Percentiles rank a stretch among this genome's conserved stretches.
These are phyloP conservation scores for Cichlasoma orientale DNA, from an alignment of 2,797 vertebrate species.

Conservation along the genomic window DNA sequence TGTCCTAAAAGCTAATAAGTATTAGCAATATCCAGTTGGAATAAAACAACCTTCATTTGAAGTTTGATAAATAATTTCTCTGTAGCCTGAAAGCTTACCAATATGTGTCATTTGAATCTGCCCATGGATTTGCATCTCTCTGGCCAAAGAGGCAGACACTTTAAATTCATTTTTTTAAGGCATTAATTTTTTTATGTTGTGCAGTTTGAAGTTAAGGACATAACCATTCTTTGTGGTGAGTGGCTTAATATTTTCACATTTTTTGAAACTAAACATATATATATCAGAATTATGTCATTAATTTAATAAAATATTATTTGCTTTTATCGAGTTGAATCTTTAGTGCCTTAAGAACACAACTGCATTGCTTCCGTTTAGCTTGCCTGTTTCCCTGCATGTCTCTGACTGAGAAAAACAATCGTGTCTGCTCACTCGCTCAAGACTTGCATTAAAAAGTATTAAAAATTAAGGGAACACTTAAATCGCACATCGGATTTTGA, in stretches of 20 bases:
- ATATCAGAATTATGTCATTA: neutral
- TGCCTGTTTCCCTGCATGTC: neutral
- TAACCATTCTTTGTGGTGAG: constrained; percentile 28
- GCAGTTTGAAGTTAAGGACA: neutral
- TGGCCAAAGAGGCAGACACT: constrained; percentile 10
- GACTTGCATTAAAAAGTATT: no score
- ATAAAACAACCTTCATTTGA: neutral
- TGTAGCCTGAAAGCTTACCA: neutral
- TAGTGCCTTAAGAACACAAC: neutral
- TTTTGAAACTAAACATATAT: neutral
- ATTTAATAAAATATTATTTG: neutral
- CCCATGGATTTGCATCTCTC: constrained; percentile 56
- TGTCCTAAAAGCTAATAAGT: neutral
- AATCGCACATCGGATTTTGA: neutral
- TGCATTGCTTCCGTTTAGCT: neutral
- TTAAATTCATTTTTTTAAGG: neutral
- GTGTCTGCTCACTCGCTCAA: neutral
- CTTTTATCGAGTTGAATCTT: neutral
- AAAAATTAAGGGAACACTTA: no score
- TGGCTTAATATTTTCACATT: neutral
- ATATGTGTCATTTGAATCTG: constrained; percentile 36
- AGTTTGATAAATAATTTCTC: neutral
- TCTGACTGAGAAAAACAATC: neutral
- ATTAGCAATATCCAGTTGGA: neutral
- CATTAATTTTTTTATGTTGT: neutral